These are phyloP conservation scores for Anagrus nilaparvatae DNA, from an alignment of 1,140 invertebrate genomes.

Conservation along the genomic window DNA sequence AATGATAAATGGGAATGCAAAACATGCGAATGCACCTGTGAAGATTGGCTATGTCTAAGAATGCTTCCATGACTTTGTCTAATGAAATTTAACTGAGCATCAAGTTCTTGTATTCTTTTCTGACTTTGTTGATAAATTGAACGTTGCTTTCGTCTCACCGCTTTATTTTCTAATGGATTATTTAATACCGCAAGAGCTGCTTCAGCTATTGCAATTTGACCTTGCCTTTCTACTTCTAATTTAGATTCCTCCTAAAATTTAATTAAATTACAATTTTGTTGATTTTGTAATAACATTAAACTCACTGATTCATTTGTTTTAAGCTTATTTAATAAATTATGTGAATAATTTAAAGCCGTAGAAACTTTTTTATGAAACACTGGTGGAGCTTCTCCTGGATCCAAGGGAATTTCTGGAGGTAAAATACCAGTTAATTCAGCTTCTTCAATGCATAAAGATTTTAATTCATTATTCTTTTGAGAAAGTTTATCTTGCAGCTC, in stretches of 20 bases:
- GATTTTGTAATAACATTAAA: neutral
- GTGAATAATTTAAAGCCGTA: conserved; percentile 58
- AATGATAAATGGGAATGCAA: conserved; percentile 21
- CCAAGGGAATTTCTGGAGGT: conserved; percentile 70
- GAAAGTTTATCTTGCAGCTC: conserved; percentile 44
- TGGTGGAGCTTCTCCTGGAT: conserved; percentile 65
- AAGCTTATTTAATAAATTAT: conserved; percentile 53
- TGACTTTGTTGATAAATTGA: conserved; percentile 60
- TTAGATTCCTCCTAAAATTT: conserved; percentile 48
- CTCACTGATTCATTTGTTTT: conserved; percentile 51
- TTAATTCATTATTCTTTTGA: conserved; percentile 69
- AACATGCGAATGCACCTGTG: conserved; percentile 14
- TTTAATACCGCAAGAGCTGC: conserved; percentile 63
- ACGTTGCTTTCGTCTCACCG: conserved; percentile 57
- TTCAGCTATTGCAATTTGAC: conserved; percentile 66
- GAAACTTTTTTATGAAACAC: conserved; percentile 54
- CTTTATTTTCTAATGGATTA: conserved; percentile 55
- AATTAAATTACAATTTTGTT: too few relatives aligned
- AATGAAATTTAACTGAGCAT: conserved; percentile 41
- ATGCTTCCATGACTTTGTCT: conserved; percentile 27
- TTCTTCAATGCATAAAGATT: conserved; percentile 69
- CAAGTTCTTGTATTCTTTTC: conserved; percentile 40
- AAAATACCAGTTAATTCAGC: conserved; percentile 74
- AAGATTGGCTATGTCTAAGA: conserved; percentile 17
- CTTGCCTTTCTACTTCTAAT: conserved; percentile 66